Conservation (phyloP, 2,113 vertebrate species). For the Pholis gunnellus region DNA sequence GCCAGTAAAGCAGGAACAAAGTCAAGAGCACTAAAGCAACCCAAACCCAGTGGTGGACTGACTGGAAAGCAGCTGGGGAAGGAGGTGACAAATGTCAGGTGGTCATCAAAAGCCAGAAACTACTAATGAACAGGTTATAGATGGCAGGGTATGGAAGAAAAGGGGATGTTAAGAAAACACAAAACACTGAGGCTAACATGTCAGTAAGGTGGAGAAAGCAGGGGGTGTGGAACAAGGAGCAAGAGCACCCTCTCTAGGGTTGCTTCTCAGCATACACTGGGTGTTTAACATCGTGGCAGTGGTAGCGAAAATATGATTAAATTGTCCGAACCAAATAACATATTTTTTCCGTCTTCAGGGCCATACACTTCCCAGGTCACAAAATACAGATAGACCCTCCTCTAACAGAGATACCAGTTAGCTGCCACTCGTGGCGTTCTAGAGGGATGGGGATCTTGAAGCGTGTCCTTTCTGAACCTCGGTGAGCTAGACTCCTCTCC, state of each 20-base stretch:
- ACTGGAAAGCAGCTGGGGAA: background rate
- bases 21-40: background rate
- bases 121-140: background rate
- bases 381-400: background rate
- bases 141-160: background rate
- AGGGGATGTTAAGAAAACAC: background rate
- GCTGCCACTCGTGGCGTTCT: background rate
- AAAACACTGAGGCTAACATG: background rate
- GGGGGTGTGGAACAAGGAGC: background rate
- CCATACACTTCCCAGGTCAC: background rate
- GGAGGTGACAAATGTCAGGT: conserved; percentile 17
- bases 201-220: background rate
- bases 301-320: background rate
- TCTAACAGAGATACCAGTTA: background rate
- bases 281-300: background rate
- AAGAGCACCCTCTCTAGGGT: background rate
- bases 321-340: background rate
- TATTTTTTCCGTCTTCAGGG: background rate
- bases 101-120: background rate
- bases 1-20: conserved; percentile 3
- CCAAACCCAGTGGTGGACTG: conserved; percentile 1
- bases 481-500: no score
- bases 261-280: background rate
- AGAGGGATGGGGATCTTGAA: no score
- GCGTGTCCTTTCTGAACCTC: no score